Base-by-base conservation (phyloP, 2,797 vertebrate species). In the Neostethus bicornis region DNA sequence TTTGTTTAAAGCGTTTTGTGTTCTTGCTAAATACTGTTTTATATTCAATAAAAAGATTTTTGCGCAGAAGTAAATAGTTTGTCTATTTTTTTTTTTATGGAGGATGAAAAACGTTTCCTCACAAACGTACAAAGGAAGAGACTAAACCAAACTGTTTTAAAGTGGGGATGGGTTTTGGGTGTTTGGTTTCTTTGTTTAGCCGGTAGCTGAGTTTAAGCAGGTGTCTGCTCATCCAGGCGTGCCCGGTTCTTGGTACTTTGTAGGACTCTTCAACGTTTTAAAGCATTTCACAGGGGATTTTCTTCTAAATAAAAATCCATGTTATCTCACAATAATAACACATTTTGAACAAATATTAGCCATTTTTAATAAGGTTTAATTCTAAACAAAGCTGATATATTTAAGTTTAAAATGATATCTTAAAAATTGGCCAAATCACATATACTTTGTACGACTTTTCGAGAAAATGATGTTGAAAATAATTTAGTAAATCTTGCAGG, bases 31-130 rank as follows among this genome's bases (percentile, higher is more conserved):
- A 5, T 51, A 41, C 8, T 56, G 68, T 6, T 58, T 56, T 21
- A 2, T 28, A 12, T 68, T 83, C 16, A 85, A 81, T 87, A 81
- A 86, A 84, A 45, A 29, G 48, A 13, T 7, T 17, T 61, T 59
- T 35, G 19, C 2, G 41, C 4, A 25, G 20, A 0, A 46, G 13
- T 21, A 11, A 55, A 3, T 1, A 5, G 46, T 46, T 29, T 24
- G 39, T 12, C 6, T 2, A 7, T 9, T 21, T 44, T 42, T 26
- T 11, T n/a, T 32, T 29, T 44, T 13, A 21, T 26, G 20, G 61
- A 43, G 19, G 10, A 16, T 2, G 1, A 24, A 23, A n/a, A n/a
- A n/a, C n/a, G n/a, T n/a, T n/a, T n/a, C n/a, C n/a, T 37, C 34
- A 19, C 5, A n/a, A 51, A 37, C 60, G 24, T 29, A 75, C 62